Conservation (phyloP, 2,797 vertebrate species). For the Syngnathus rostellatus region DNA sequence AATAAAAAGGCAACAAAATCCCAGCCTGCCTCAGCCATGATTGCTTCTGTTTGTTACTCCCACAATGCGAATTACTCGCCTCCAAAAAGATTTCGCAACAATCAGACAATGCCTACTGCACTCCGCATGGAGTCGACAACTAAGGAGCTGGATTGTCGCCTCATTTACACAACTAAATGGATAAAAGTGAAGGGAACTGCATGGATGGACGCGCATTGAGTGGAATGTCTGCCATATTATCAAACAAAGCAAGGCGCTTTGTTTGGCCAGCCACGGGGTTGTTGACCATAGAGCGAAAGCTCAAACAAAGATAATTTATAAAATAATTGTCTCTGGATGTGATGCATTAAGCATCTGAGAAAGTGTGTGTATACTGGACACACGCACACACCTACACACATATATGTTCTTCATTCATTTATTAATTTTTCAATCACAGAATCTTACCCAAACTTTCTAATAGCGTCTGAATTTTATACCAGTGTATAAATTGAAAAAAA, state of each 20-base stretch:
- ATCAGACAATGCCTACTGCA: conserved; percentile 27
- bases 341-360: neutral
- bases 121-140: conserved; percentile 35
- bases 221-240: conserved; percentile 36
- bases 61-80: conserved; percentile 28
- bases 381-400: no score
- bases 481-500: neutral
- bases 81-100: conserved; percentile 28
- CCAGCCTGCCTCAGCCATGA: conserved; percentile 20
- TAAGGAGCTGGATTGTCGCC: conserved; percentile 45
- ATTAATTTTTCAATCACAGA: neutral
- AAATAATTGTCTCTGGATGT: neutral
- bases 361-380: neutral
- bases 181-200: conserved; percentile 36
- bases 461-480: neutral
- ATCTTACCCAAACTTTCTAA: neutral
- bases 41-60: conserved; percentile 36
- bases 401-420: neutral
- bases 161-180: conserved; percentile 53
- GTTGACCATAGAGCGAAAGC: conserved; percentile 22
- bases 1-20: conserved; percentile 28
- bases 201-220: conserved; percentile 18
- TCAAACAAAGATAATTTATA: neutral
- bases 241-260: conserved; percentile 19
- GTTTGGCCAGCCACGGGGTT: conserved; percentile 34